A percentile compares a stretch with the other conserved stretches of the same genome.
Evolutionary conservation across 2,797 vertebrate genomes (phyloP).

Genomic region (Sandelia bainsii): DNA sequence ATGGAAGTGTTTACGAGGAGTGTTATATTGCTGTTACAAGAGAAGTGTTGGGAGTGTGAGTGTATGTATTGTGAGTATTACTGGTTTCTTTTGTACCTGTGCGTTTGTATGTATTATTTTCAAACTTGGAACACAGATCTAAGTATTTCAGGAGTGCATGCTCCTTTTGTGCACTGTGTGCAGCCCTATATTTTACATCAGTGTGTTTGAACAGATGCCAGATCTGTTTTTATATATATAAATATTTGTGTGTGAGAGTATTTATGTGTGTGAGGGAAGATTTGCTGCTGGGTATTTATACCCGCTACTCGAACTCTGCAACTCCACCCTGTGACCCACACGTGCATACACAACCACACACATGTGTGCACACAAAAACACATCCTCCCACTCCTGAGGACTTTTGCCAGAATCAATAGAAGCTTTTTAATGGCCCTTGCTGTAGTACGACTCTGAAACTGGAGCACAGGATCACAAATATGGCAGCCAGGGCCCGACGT

Average conservation of each 20-base stretch:
- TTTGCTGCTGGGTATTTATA: conserved; percentile 60
- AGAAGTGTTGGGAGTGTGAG: conserved; percentile 54
- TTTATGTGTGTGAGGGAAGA: conserved; percentile 60
- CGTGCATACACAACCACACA: conserved; percentile 36
- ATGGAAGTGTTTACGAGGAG: conserved; percentile 72
- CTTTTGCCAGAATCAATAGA: conserved; percentile 83
- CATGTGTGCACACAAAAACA: conserved; percentile 32
- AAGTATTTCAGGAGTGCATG: conserved; percentile 35
- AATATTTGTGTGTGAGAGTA: conserved; percentile 32
- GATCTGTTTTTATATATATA: conserved; percentile 13
- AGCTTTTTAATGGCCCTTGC: conserved; percentile 81
- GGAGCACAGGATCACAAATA: conserved; percentile 69
- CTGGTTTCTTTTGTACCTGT: conserved; percentile 49
- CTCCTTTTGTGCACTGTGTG: conserved; percentile 45
- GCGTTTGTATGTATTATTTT: conserved; percentile 44
- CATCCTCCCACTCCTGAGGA: conserved; percentile 75
- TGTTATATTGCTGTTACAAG: conserved; percentile 66
- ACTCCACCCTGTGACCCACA: conserved; percentile 67
- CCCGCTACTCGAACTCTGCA: conserved; percentile 40
- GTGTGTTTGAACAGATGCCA: conserved; percentile 59
- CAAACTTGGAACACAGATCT: conserved; percentile 16
- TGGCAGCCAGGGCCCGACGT: conserved; percentile 46
- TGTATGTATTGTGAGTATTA: conserved; percentile 44
- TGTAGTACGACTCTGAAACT: conserved; percentile 76
- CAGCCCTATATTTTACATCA: conserved; percentile 47